A percentile compares a stretch with the other conserved stretches of the same genome.
Conservation (phyloP, 1,140 invertebrate genomes). For the Matsumurasca onukii region DNA sequence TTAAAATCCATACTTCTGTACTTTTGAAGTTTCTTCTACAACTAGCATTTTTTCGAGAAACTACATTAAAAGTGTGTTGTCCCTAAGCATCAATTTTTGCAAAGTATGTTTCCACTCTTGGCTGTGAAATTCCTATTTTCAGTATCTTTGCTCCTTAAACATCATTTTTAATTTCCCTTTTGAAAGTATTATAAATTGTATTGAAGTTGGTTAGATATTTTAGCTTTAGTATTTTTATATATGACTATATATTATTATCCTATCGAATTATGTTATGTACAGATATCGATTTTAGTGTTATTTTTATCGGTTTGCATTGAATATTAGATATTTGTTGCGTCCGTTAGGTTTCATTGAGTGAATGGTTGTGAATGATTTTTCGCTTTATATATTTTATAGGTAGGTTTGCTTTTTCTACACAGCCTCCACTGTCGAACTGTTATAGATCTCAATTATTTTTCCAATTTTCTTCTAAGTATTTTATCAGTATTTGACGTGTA, state of each 20-base stretch:
- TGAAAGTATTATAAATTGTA: slow-evolving; percentile 1
- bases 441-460: slow-evolving; percentile 15
- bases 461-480: slow-evolving; percentile 1
- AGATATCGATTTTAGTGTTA: slow-evolving; percentile 9
- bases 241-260: slow-evolving; percentile 6
- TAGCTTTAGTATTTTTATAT: slow-evolving; percentile 15
- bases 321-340: not conserved
- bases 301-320: slow-evolving; percentile 9
- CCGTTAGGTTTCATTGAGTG: slow-evolving; percentile 2
- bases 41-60: no score
- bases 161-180: not conserved
- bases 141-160: not conserved
- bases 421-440: slow-evolving; percentile 7
- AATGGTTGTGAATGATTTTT: slow-evolving; percentile 8
- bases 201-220: not conserved
- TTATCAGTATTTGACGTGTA: not conserved
- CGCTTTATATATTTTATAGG: not conserved
- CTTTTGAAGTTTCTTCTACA: slow-evolving; percentile 7
- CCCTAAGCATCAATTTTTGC: no score
- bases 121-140: no score
- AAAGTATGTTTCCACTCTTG: no score
- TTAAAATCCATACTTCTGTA: not conserved
- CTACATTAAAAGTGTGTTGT: no score
- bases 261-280: slow-evolving; percentile 7
- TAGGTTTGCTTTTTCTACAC: slow-evolving; percentile 8